Conservation (phyloP, 2,113 vertebrate genomes). For the Pseudonaja textilis region DNA sequence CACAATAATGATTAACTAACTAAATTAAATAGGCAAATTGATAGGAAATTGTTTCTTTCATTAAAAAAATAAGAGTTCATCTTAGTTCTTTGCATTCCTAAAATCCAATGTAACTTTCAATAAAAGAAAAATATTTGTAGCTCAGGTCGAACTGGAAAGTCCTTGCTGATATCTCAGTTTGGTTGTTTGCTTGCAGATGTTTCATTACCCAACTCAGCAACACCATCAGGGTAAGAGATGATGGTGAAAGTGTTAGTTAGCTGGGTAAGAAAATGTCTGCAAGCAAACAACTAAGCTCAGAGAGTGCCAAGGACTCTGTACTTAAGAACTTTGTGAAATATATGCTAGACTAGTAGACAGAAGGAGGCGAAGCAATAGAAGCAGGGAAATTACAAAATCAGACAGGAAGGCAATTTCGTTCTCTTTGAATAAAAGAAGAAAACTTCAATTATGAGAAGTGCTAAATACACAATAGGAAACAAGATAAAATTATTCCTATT, state of each 20-base stretch:
- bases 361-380: not conserved
- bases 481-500: not conserved
- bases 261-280: not conserved
- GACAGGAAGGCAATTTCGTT: not conserved
- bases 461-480: not conserved
- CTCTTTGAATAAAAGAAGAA: not conserved
- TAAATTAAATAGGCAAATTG: constrained; percentile 34
- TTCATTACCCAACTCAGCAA: not conserved
- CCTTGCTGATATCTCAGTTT: not conserved
- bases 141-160: not conserved
- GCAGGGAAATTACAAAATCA: not conserved
- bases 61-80: not conserved
- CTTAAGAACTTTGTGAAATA: not conserved
- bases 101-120: not conserved
- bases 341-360: constrained; percentile 17
- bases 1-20: constrained; percentile 33
- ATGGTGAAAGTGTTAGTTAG: not conserved
- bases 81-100: not conserved
- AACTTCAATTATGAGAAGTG: not conserved
- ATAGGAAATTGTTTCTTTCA: constrained; percentile 7
- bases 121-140: not conserved
- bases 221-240: not conserved
- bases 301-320: not conserved
- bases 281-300: not conserved
- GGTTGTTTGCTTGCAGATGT: not conserved